Conservation (phyloP, 30 jellyfish, hydroid and myxozoan species). For the Turritopsis dohrnii region DNA sequence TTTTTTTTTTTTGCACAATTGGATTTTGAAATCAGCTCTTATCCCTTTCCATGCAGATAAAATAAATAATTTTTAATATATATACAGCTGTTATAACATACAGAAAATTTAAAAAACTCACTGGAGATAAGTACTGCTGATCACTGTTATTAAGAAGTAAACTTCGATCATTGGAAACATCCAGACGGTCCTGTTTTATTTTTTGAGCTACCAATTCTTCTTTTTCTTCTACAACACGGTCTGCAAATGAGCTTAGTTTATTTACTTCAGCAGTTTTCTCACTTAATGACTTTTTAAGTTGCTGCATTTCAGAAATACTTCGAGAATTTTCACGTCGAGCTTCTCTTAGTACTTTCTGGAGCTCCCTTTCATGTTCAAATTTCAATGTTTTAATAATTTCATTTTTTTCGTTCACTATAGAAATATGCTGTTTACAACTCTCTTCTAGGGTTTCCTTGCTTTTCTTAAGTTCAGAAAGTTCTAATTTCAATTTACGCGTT, state of each 20-base stretch:
- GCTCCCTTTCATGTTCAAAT: constrained; percentile 77
- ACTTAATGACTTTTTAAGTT: constrained; percentile 54
- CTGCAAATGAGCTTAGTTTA: constrained; percentile 35
- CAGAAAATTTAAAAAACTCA: neutral
- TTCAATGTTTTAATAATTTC: constrained; percentile 56
- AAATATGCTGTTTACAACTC: constrained; percentile 31
- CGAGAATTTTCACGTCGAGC: constrained; percentile 69
- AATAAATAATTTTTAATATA: too few relatives aligned
- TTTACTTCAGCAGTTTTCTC: constrained; percentile 62
- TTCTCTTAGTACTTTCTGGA: constrained; percentile 62
- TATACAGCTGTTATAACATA: too few relatives aligned
- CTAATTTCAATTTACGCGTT: constrained; percentile 54
- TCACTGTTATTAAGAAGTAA: neutral
- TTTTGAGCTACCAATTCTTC: constrained; percentile 25
- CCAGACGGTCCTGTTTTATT: constrained; percentile 4
- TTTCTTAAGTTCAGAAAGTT: constrained; percentile 48
- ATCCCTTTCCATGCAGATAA: too few relatives aligned
- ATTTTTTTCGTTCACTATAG: constrained; percentile 54
- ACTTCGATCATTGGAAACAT: neutral
- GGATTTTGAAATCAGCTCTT: too few relatives aligned
- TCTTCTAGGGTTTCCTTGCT: constrained; percentile 60
- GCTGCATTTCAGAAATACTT: constrained; percentile 58
- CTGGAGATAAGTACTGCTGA: neutral
- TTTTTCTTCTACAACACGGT: constrained; percentile 53
- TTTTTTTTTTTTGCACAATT: too few relatives aligned